Evolutionary conservation across 2,797 vertebrate genomes (phyloP), one percentile per base, ranked within the genome.

Genomic region (Naso thynnoides): DNA sequence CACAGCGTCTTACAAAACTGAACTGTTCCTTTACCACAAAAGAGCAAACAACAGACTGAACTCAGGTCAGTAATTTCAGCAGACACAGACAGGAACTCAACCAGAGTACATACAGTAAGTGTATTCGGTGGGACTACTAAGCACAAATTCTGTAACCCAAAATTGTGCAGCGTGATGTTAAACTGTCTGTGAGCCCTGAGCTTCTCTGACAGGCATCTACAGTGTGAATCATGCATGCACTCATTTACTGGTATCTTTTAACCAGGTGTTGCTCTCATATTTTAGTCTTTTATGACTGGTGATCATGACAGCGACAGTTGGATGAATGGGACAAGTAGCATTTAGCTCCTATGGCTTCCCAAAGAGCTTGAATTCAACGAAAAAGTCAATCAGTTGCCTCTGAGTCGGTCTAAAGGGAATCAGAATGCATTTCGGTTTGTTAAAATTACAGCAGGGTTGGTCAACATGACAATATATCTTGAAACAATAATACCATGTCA

Each of bases 101-200:
- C n/a, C n/a, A 0, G 13, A 16, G 26, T 23, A 27, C 14, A 45
- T n/a, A 21, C 2, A 31, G 27, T 41, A 42, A 9, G 23, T 8
- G 26, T 3, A 23, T 8, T 64, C 38, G 44, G 70, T 19, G 62
- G 31, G 39, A 23, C 29, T 14, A 15, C 13, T 21, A 50, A 33
- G 58, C 53, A 26, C 24, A 39, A 10, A 33, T 27, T 18, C 11
- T 18, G 13, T 42, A 18, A 18, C 14, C 6, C 39, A 16, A 41
- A 39, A 44, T 24, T 39, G 8, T 0, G 3, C 14, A 1, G 33
- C 31, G 6, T 23, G 44, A 26, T 50, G 23, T 21, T 26, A 9
- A 55, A 63, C 42, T 55, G 56, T 27, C 33, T n/a, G 60, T 50
- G 61, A 58, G 44, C 36, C 24, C 42, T 72, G 44, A n/a, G 24